Conservation (phyloP, 2,888 invertebrate species). For the Anaspis maculata region DNA sequence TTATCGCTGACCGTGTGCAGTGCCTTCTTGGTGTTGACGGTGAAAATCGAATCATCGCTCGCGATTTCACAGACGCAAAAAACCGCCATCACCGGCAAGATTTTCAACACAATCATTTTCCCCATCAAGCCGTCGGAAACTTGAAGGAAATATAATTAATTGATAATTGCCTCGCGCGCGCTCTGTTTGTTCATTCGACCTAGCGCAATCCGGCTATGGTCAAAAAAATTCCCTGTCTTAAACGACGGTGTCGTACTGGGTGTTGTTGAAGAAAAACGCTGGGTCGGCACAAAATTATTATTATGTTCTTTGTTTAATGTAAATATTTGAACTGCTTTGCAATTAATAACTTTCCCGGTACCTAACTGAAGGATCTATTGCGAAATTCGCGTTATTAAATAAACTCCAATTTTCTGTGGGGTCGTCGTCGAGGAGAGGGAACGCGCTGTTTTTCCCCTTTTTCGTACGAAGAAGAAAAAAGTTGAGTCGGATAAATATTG, state of each 20-base stretch:
- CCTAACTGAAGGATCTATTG: background rate
- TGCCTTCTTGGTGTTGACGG: conserved; percentile 53
- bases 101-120: background rate
- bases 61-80: background rate
- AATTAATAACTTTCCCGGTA: conserved; percentile 1
- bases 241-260: no score
- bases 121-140: no score
- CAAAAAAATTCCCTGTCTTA: background rate
- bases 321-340: conserved; percentile 1
- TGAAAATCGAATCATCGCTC: conserved; percentile 31
- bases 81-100: background rate
- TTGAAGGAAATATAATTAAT: background rate
- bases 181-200: background rate
- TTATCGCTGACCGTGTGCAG: conserved; percentile 57
- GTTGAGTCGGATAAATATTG: no score
- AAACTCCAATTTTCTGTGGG: no score
- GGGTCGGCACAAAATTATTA: background rate
- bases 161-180: background rate
- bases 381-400: no score
- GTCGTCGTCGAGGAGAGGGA: no score
- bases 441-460: no score
- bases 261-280: no score
- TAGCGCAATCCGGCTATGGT: background rate
- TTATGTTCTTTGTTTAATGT: conserved; percentile 1
- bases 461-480: no score